Conservation (phyloP, 2,797 vertebrate species). For the Cheirogaleus major region DNA sequence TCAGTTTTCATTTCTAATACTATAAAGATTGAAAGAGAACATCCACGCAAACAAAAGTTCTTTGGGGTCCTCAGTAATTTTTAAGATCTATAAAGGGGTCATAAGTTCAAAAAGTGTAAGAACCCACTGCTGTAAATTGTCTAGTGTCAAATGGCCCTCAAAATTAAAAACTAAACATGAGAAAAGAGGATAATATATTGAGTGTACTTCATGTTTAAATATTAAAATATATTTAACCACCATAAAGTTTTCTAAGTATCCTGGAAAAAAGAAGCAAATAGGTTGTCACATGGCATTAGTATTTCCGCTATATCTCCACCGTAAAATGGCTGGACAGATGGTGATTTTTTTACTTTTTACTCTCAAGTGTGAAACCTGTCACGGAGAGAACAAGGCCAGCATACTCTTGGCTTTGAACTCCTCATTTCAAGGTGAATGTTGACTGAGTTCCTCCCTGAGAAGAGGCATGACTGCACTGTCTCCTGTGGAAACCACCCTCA, state of each 20-base stretch:
- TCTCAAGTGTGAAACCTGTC: not conserved
- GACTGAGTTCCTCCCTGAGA: not conserved
- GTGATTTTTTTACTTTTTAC: not conserved
- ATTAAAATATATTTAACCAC: conserved; percentile 12
- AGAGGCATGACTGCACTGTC: not conserved
- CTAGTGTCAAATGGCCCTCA: not conserved
- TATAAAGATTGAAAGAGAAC: not conserved
- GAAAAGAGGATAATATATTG: not conserved
- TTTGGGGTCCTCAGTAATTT: conserved; percentile 1
- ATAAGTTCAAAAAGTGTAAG: not conserved
- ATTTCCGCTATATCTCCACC: not conserved
- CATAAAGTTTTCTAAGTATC: not conserved
- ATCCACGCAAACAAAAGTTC: not conserved
- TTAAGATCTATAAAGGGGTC: not conserved
- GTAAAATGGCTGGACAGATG: not conserved
- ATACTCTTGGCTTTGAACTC: not conserved
- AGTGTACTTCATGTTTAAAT: conserved; percentile 36
- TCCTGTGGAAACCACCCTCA: not conserved
- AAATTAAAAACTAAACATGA: conserved; percentile 24
- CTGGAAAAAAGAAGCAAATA: not conserved
- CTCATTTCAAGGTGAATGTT: not conserved
- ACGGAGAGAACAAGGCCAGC: not conserved
- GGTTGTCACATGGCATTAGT: not conserved
- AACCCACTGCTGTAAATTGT: not conserved
- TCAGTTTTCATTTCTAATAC: not conserved